Percentiles rank a stretch among this genome's conserved stretches.
phyloP scores from a whole-genome alignment of 2,888 invertebrate species.

The Dilophus febrilis region DNA sequence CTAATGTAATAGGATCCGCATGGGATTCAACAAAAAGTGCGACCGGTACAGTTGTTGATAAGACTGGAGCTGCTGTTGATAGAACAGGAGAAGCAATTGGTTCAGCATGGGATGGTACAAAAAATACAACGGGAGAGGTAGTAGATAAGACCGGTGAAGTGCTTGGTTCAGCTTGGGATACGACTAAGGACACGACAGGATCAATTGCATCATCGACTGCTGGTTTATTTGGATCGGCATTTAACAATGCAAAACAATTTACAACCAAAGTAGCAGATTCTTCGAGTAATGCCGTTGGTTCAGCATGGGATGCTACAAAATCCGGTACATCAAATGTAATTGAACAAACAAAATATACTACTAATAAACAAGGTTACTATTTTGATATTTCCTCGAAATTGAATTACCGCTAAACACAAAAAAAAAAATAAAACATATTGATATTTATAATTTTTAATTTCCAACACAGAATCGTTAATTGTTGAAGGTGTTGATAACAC shows the following conservation, averaged over 20 bases:
- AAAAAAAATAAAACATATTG: no score
- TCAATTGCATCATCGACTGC: not conserved
- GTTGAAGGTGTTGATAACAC: not conserved
- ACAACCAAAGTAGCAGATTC: constrained; percentile 1
- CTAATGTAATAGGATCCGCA: not conserved
- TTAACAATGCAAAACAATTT: not conserved
- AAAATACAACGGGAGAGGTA: not conserved
- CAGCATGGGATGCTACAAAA: not conserved
- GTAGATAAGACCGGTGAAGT: not conserved
- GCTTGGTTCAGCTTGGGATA: not conserved
- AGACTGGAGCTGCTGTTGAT: not conserved
- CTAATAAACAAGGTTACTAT: no score
- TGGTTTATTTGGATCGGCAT: not conserved
- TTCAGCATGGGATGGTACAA: not conserved
- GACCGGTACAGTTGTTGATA: not conserved
- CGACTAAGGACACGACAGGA: not conserved
- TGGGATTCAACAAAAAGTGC: not conserved
- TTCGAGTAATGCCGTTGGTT: not conserved
- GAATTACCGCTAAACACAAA: no score
- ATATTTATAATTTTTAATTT: no score
- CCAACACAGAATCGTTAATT: no score
- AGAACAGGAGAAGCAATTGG: not conserved
- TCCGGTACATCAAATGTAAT: not conserved
- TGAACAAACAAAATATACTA: no score
- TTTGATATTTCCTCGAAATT: no score